Base-by-base conservation (phyloP, 2,888 invertebrate genomes). In the Lampropteryx suffumata region DNA sequence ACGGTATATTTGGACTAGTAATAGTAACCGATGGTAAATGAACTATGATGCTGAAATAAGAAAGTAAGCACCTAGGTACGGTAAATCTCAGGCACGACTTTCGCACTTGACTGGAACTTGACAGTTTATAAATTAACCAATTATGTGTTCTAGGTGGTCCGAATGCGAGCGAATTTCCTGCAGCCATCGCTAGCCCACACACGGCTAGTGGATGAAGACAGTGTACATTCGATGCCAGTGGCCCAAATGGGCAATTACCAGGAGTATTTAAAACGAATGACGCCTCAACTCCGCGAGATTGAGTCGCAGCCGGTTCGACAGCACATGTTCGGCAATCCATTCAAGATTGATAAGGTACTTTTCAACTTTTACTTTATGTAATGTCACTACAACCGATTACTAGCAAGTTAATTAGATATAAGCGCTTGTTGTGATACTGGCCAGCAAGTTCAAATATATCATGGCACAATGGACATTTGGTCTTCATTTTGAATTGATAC, bases 231-330 rank as follows among this genome's bases (percentile, higher is more conserved):
- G 50, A 94, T 98, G 92, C 98, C 99, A 3, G 97, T 99, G 12
- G 95, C 97, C 12, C 98, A 98, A 83, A 99, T 99, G 99, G 99
- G 99, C 68, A 99, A 99, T 91, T 99, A 99, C 85, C 99, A 99
- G 85, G 99, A 99, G 82, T 99, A 99, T 79, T 91, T 99, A 55
- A 99, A 98, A 88, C 94, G 97, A 47, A 95, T 97, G 92, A 96
- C 97, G 45, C 96, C 97, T 35, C 97, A 97, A 43, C 90, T 99
- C 49, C 90, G 99, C 10, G 98, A 99, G 90, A 95, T 99, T 37
- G 99, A 99, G 85, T 96, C 97, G 28, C 95, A 96, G 24, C 98
- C 99, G 3, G 97, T 98, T 34, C 90, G 99, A 9, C 97, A 98
- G 69, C 99, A 99, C 75, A 99, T 99, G 96, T 99, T 99, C 79